These are phyloP conservation scores for Helogale parvula DNA, from an alignment of 2,113 vertebrate species.

Conservation along the genomic window DNA sequence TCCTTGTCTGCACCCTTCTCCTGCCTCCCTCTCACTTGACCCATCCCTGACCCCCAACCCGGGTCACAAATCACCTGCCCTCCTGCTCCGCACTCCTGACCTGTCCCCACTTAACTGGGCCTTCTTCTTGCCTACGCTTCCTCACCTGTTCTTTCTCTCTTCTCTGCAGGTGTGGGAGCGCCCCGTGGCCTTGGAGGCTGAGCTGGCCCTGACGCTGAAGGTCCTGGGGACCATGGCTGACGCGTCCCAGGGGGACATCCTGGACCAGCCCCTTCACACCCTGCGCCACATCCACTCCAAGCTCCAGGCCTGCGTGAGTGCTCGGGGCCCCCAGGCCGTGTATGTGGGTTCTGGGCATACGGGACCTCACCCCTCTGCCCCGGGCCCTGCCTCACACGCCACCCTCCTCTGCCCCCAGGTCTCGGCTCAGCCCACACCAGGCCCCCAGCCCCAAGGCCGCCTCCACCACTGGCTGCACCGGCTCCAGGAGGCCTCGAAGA, in stretches of 20 bases:
- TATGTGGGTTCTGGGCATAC: background rate
- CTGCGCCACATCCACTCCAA: background rate
- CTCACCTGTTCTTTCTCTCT: background rate
- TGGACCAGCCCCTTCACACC: background rate
- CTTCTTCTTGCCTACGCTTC: background rate
- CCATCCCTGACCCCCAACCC: background rate
- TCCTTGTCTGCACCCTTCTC: background rate
- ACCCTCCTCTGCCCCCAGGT: background rate
- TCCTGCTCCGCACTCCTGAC: background rate
- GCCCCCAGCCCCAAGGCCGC: background rate
- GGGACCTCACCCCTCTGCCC: background rate
- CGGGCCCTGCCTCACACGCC: background rate
- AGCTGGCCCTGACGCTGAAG: conserved; percentile 32
- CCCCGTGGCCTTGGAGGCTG: conserved; percentile 36
- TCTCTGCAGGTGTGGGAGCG: conserved; percentile 28
- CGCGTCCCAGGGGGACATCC: accelerated
- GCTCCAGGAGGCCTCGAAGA: background rate
- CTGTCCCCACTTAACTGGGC: background rate
- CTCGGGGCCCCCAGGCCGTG: accelerated
- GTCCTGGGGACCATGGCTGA: conserved; percentile 41
- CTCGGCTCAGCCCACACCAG: background rate
- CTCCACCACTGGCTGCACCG: background rate
- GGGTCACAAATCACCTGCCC: background rate
- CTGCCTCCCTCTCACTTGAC: background rate
- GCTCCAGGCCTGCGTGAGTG: background rate